Percentiles rank a stretch among this genome's conserved stretches.
These are phyloP conservation scores for Antheraea mylitta DNA, from an alignment of 1,140 invertebrate species.

Conservation along the genomic window DNA sequence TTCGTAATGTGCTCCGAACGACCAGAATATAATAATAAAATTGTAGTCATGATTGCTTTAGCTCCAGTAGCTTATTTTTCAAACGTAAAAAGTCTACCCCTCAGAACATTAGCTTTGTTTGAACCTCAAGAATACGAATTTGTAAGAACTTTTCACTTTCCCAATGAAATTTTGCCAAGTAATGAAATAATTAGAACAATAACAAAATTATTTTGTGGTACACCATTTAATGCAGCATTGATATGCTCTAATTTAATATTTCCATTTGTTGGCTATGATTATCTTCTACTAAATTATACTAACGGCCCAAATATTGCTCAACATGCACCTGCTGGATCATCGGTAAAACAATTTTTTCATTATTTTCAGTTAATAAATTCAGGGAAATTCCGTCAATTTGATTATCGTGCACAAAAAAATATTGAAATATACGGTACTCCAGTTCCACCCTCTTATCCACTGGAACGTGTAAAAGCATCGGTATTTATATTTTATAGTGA, in stretches of 20 bases:
- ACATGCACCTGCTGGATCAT: too few relatives aligned
- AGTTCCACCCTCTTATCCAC: too few relatives aligned
- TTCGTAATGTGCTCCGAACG: conserved; percentile 78
- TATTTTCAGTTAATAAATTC: conserved; percentile 81
- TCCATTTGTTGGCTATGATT: conserved; percentile 57
- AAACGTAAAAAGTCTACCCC: conserved; percentile 72
- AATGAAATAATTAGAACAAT: too few relatives aligned
- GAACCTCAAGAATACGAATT: too few relatives aligned
- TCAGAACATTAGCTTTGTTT: conserved; percentile 32
- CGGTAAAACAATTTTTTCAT: too few relatives aligned
- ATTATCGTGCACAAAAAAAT: conserved; percentile 38
- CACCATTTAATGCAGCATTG: not conserved
- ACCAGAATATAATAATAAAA: conserved; percentile 82
- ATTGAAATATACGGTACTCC: conserved; percentile 41
- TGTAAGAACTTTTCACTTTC: too few relatives aligned
- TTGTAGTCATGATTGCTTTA: conserved; percentile 47
- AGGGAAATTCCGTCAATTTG: conserved; percentile 68
- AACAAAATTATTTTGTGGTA: too few relatives aligned
- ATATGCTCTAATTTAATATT: conserved; percentile 13
- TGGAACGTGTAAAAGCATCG: conserved; percentile 26
- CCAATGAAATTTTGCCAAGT: too few relatives aligned
- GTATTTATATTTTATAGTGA: conserved; percentile 77
- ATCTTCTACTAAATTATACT: conserved; percentile 25
- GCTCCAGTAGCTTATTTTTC: conserved; percentile 81
- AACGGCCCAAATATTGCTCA: too few relatives aligned